Evolutionary conservation across 2,113 vertebrate genomes (phyloP).

Genomic region (Thymallus thymallus): DNA sequence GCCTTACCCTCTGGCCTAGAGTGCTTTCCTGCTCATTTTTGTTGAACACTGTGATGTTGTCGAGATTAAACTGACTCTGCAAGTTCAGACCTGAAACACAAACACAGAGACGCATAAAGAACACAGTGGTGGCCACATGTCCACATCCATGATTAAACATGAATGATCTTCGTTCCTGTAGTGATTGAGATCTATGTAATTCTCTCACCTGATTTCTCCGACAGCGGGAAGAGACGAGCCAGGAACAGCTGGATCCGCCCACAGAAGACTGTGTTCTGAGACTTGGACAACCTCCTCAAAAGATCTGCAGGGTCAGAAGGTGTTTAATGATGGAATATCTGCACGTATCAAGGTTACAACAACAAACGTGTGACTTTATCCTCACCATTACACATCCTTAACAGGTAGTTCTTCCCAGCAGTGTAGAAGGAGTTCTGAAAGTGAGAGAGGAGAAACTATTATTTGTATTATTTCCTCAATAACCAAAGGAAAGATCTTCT

Average conservation of each 20-base stretch:
- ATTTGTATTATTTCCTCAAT: background rate
- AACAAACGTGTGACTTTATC: background rate
- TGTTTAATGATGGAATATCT: background rate
- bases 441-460: slow-evolving; percentile 16
- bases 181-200: background rate
- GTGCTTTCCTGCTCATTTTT: slow-evolving; percentile 97
- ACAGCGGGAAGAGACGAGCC: slow-evolving; percentile 94
- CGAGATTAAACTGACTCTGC: slow-evolving; percentile 97
- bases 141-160: background rate
- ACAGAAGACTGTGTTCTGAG: slow-evolving; percentile 98
- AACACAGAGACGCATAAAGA: background rate
- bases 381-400: slow-evolving; percentile 99
- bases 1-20: slow-evolving; percentile 88
- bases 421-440: slow-evolving; percentile 93
- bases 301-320: slow-evolving; percentile 78
- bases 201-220: slow-evolving; percentile 93
- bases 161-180: background rate
- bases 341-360: background rate
- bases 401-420: slow-evolving; percentile 96
- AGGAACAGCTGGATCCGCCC: slow-evolving; percentile 97
- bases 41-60: slow-evolving; percentile 97
- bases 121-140: background rate
- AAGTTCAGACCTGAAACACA: slow-evolving; percentile 87
- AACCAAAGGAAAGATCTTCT: background rate
- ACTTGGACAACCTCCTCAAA: slow-evolving; percentile 93